phyloP scores from a whole-genome alignment of 2,797 vertebrate genomes.

The Hemibagrus guttatus region DNA sequence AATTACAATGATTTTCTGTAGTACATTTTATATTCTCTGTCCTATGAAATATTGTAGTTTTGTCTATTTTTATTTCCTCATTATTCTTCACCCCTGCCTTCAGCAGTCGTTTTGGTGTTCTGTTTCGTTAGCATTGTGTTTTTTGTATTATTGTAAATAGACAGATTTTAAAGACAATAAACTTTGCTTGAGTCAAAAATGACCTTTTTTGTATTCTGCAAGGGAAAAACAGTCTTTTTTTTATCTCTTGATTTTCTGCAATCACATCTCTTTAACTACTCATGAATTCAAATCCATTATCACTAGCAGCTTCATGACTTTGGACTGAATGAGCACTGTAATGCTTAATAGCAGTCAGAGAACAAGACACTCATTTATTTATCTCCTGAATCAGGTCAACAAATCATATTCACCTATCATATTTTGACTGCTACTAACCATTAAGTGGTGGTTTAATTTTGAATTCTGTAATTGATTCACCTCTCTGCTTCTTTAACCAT shows the following conservation, averaged over 20 bases:
- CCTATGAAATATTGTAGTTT: conserved; percentile 63
- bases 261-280: conserved; percentile 93
- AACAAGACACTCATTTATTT: conserved; percentile 76
- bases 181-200: conserved; percentile 90
- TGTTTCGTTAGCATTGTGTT: conserved; percentile 86
- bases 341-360: conserved; percentile 91
- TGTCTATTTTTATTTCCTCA: conserved; percentile 58
- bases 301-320: conserved; percentile 90
- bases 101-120: conserved; percentile 78
- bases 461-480: conserved; percentile 77
- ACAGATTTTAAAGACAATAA: conserved; percentile 94
- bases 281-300: conserved; percentile 89
- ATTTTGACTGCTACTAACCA: conserved; percentile 94
- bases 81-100: conserved; percentile 72
- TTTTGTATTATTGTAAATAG: conserved; percentile 89
- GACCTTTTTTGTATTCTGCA: conserved; percentile 67
- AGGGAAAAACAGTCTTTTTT: conserved; percentile 57
- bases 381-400: conserved; percentile 63
- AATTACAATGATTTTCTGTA: conserved; percentile 73
- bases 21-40: conserved; percentile 53
- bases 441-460: conserved; percentile 82
- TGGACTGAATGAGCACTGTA: conserved; percentile 85
- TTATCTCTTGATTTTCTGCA: conserved; percentile 79
- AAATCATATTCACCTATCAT: conserved; percentile 66
- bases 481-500: conserved; percentile 83